Evolutionary conservation across 2,113 vertebrate genomes (phyloP).

Genomic region (Gopherus flavomarginatus): DNA sequence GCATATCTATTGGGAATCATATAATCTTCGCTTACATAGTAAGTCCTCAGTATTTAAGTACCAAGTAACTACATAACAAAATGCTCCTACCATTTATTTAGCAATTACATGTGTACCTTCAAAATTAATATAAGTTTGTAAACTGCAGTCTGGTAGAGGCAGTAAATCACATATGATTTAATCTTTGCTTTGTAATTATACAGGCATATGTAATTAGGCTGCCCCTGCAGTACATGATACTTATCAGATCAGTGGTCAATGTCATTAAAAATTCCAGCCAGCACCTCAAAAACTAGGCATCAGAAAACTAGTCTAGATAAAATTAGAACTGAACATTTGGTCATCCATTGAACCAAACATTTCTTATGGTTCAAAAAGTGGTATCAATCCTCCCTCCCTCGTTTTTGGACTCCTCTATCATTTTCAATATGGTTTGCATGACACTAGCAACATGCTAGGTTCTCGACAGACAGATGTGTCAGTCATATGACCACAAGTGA

Average conservation of each 20-base stretch:
- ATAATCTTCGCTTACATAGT: not conserved
- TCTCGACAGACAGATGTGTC: not conserved
- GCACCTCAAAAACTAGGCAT: not conserved
- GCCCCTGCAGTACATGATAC: not conserved
- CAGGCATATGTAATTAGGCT: not conserved
- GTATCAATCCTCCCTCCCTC: not conserved
- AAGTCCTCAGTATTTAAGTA: not conserved
- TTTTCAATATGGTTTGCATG: not conserved
- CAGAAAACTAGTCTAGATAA: not conserved
- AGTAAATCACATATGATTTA: not conserved
- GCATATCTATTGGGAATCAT: not conserved
- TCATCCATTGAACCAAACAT: not conserved
- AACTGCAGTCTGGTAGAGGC: not conserved
- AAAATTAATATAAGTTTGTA: not conserved
- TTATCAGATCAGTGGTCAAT: not conserved
- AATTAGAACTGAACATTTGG: constrained; percentile 29
- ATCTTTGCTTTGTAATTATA: not conserved
- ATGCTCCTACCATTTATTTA: not conserved
- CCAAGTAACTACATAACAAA: not conserved
- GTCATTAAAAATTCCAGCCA: not conserved
- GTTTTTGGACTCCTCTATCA: not conserved
- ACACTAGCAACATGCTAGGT: not conserved
- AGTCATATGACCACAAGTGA: not conserved
- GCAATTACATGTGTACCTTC: not conserved
- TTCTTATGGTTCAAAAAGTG: constrained; percentile 17